These are phyloP conservation scores for Mionectes macconnelli DNA, from an alignment of 2,113 vertebrate genomes.

Conservation along the genomic window DNA sequence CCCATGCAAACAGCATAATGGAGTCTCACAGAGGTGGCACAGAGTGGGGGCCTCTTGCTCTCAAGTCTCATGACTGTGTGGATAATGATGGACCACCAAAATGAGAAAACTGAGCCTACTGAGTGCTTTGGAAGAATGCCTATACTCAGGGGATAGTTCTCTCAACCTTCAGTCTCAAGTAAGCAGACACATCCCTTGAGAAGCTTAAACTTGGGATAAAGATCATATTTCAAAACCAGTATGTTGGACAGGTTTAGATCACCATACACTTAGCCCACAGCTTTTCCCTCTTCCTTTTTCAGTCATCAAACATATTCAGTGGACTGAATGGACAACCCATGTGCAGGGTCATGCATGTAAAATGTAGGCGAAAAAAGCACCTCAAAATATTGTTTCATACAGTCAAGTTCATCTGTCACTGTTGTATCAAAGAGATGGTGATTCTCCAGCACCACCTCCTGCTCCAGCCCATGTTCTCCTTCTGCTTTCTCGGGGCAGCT, in stretches of 20 bases:
- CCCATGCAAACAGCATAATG: fast-evolving
- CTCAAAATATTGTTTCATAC: not conserved
- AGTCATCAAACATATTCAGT: not conserved
- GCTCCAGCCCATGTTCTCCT: not conserved
- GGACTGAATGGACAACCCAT: not conserved
- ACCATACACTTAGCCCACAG: fast-evolving
- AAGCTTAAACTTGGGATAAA: not conserved
- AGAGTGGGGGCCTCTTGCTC: not conserved
- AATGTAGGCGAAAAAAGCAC: not conserved
- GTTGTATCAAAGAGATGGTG: not conserved
- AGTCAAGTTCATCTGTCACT: not conserved
- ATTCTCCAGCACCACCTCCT: not conserved
- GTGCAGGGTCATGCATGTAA: not conserved
- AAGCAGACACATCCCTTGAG: not conserved
- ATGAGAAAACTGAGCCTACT: not conserved
- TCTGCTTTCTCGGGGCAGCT: not conserved
- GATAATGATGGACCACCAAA: not conserved
- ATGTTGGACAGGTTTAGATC: not conserved
- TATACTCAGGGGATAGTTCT: not conserved
- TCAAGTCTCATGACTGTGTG: not conserved
- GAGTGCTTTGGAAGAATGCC: not conserved
- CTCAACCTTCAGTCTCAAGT: not conserved
- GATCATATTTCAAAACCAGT: not conserved
- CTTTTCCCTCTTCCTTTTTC: not conserved
- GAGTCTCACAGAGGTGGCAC: not conserved